Evolutionary conservation across 2,113 vertebrate genomes (phyloP).

Genomic region (Bombycilla garrulus): DNA sequence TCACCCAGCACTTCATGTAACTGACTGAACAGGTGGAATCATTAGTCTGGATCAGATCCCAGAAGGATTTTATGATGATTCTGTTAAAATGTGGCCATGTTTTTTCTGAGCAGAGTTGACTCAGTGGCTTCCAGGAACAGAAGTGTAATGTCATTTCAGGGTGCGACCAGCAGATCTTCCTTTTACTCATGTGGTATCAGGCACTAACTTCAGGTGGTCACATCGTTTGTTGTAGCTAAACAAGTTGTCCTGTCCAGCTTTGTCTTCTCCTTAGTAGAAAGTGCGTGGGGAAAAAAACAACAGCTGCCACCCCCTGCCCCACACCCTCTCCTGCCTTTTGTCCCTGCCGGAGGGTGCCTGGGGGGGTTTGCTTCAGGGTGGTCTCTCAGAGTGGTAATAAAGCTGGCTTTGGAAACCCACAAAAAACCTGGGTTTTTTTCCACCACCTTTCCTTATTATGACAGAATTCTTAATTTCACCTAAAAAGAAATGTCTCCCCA

Average conservation of each 20-base stretch:
- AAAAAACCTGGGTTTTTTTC: neutral
- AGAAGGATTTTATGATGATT: conserved; percentile 49
- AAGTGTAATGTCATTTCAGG: neutral
- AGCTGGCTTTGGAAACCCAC: neutral
- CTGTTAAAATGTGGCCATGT: conserved; percentile 29
- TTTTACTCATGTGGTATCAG: neutral
- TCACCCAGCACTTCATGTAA: neutral
- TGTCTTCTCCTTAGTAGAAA: conserved; percentile 25
- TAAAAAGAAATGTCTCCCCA: neutral
- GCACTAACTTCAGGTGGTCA: neutral
- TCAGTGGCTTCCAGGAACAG: conserved; percentile 37
- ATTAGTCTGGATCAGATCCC: conserved; percentile 53
- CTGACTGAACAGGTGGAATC: conserved; percentile 43
- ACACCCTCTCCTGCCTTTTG: neutral
- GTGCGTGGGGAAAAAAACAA: neutral
- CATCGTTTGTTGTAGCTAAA: neutral
- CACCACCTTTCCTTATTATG: neutral
- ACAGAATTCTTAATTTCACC: neutral
- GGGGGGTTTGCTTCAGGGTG: neutral
- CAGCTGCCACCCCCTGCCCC: neutral
- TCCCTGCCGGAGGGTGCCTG: neutral
- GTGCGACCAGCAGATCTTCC: neutral
- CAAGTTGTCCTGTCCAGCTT: neutral
- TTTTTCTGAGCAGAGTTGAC: conserved; percentile 49
- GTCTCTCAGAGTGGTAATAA: neutral